Evolutionary conservation across 2,113 vertebrate species (phyloP), one percentile per base, ranked within the genome.

Genomic region (Perca flavescens): DNA sequence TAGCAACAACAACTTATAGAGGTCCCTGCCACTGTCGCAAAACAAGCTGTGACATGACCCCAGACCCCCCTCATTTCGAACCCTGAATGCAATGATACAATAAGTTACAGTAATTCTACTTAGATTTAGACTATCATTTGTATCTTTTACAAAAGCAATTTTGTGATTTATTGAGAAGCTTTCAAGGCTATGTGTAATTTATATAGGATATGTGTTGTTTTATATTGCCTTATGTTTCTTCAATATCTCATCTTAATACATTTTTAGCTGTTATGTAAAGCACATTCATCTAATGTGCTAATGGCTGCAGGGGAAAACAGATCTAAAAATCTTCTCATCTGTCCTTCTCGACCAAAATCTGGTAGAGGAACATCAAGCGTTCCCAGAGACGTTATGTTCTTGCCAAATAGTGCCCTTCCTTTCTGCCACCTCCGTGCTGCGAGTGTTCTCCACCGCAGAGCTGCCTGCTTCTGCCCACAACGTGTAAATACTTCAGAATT

Each of bases 371-470:
- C 58, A 63, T 19, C 22, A 77, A 79, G 50, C 56, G 12, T 25
- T 72, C 43, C 53, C 70, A 64, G 71, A 89, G 54, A 84, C 50
- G n/a, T n/a, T 34, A 46, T 86, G 78, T 79, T 84, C 81, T 67
- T 79, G 74, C 84, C 87, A 86, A 86, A 78, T 40, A 21, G 64
- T 49, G 66, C 52, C 40, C 46, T 43, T 57, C 62, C 47, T 82
- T 14, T 17, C 74, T 73, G 74, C 69, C 87, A 63, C 80, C 84
- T 86, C 81, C 61, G 15, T 75, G 65, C 70, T 83, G 75, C 73
- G 74, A 74, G 63, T 22, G 69, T 75, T 58, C 54, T 43, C 43
- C 78, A 17, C 82, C 25, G 9, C 83, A 54, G 68, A 74, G 87
- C 60, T 34, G 53, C 80, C 40, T 52, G 28, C 62, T 67, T 60